Evolutionary conservation across 2,113 vertebrate species (phyloP), one percentile per base, ranked within the genome.

Genomic region (Riparia riparia): DNA sequence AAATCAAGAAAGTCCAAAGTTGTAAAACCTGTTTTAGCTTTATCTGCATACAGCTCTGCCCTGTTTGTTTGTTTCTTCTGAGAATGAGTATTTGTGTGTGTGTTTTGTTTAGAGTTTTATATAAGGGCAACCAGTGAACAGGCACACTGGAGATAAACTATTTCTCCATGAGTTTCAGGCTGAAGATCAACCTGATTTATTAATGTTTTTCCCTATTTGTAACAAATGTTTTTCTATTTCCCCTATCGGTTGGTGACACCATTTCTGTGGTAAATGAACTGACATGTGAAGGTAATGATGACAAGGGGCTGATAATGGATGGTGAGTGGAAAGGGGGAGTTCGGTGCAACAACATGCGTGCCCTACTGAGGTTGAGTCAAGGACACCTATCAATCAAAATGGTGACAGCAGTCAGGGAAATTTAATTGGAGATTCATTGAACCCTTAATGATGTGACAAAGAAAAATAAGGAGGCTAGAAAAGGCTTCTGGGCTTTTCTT

Each of bases 371-470:
- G 96, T 97, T 96, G 97, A 98, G 92, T 97, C 98, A 99, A 99
- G 98, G 98, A 98, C 98, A 98, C 90, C 89, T 98, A 98, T 98
- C 98, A 98, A 95, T 98, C 98, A 98, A 83, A 95, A 80, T 34
- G 72, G 96, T 97, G 98, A 95, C 97, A 95, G 96, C 97, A 98
- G 97, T 96, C 97, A 95, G 96, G 96, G 96, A 97, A 96, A 98
- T 97, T 98, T 98, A 98, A 98, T 98, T 98, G 97, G 96, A 97
- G 98, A 98, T 98, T 98, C 97, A 98, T 97, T 98, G 98, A 97
- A 98, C 95, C 96, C 94, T 98, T 98, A 98, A 98, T 98, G 98
- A 98, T 98, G 97, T 98, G 98, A 98, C 97, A 98, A 96, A 97
- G 97, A 97, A 98, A 98, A 98, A 98, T 98, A 98, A 98, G 97